phyloP scores from a whole-genome alignment of 2,113 vertebrate genomes.

The Tenebrosternarchus preto region DNA sequence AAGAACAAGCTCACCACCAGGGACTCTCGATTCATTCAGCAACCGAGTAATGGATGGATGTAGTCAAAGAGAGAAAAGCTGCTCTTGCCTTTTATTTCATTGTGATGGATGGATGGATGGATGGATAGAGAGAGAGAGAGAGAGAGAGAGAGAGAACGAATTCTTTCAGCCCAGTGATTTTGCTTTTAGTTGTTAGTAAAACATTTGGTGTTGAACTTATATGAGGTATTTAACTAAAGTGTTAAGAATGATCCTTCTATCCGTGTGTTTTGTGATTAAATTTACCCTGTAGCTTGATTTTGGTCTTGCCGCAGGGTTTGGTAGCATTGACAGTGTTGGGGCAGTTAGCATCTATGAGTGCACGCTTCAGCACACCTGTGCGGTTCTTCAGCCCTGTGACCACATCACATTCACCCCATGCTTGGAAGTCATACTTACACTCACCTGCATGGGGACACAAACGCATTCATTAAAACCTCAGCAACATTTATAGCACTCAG shows the following conservation, averaged over 20 bases:
- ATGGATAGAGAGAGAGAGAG: too few relatives aligned
- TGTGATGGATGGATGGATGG: too few relatives aligned
- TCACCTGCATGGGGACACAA: conserved; percentile 76
- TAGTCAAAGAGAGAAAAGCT: neutral
- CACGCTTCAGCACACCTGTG: conserved; percentile 87
- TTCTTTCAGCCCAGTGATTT: too few relatives aligned
- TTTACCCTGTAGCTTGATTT: conserved; percentile 92
- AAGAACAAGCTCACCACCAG: neutral
- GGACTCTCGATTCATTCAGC: neutral
- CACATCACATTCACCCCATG: conserved; percentile 95
- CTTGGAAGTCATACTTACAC: conserved; percentile 95
- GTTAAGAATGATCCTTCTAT: neutral
- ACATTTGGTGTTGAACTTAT: too few relatives aligned
- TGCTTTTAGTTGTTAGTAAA: too few relatives aligned
- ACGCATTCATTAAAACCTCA: neutral
- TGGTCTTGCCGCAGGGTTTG: conserved; percentile 93
- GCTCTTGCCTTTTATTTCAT: neutral
- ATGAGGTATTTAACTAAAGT: neutral
- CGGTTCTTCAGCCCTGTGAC: conserved; percentile 89
- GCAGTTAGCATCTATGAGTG: conserved; percentile 91
- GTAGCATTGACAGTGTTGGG: conserved; percentile 87
- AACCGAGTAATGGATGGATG: neutral
- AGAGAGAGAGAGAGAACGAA: too few relatives aligned
- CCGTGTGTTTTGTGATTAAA: neutral
- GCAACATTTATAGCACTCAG: too few relatives aligned